Percentiles rank a stretch among this genome's conserved stretches.
Conservation (phyloP, 1,140 invertebrate genomes). For the Camponotus vicinus region DNA sequence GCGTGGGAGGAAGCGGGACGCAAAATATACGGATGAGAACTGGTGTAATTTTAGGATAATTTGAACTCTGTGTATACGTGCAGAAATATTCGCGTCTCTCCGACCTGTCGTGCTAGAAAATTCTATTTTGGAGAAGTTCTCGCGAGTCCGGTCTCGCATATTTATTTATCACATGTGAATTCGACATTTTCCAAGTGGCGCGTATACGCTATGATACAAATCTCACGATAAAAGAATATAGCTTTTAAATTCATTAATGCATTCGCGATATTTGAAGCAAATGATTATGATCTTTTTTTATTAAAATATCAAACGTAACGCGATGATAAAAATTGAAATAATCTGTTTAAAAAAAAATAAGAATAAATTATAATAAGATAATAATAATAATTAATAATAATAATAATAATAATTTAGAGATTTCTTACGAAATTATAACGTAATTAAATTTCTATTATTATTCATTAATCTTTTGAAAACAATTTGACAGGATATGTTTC, state of each 20-base stretch:
- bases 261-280: background rate
- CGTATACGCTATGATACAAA: background rate
- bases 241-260: conserved; percentile 5
- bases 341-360: background rate
- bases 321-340: background rate
- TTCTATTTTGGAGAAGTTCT: conserved; percentile 47
- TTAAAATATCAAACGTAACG: background rate
- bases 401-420: background rate
- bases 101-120: conserved; percentile 41
- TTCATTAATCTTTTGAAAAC: background rate
- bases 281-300: background rate
- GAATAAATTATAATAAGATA: background rate
- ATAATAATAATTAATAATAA: background rate
- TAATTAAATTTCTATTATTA: conserved; percentile 2
- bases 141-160: conserved; percentile 16
- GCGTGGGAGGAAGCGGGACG: conserved; percentile 18
- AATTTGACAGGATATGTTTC: no score
- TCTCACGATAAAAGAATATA: conserved; percentile 16
- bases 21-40: conserved; percentile 42
- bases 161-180: conserved; percentile 49
- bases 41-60: conserved; percentile 62
- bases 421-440: background rate
- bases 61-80: conserved; percentile 44
- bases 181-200: conserved; percentile 49
- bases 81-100: conserved; percentile 59